A percentile compares a stretch with the other conserved stretches of the same genome.
Evolutionary conservation across 2,888 invertebrate species (phyloP).

Genomic region (Augochlorella aurata): DNA sequence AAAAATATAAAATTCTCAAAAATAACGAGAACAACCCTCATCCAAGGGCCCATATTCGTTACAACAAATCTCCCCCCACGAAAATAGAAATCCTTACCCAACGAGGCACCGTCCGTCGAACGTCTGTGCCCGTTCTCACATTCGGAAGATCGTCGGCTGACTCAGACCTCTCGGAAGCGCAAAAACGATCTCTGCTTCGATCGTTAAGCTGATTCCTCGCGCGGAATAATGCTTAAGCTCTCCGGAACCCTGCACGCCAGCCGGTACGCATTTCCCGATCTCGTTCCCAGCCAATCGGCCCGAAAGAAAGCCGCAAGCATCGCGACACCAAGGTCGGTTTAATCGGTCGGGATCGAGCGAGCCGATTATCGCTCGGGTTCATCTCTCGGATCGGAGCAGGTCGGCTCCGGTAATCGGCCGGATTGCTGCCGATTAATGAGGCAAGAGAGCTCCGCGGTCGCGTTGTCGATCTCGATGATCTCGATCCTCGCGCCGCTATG

Average conservation of each 20-base stretch:
- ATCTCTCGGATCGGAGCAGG: background rate
- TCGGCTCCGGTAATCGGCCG: constrained; percentile 42
- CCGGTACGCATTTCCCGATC: background rate
- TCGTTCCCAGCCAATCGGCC: background rate
- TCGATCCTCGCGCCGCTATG: too few relatives aligned
- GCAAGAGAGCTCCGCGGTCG: background rate
- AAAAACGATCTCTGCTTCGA: background rate
- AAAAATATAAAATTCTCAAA: too few relatives aligned
- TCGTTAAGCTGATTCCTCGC: background rate
- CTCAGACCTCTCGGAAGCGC: too few relatives aligned
- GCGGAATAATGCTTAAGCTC: background rate
- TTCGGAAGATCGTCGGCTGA: too few relatives aligned
- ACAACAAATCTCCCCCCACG: too few relatives aligned
- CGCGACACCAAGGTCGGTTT: constrained; percentile 36
- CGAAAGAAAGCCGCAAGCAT: constrained; percentile 1
- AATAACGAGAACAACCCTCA: too few relatives aligned
- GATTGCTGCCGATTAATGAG: constrained; percentile 16
- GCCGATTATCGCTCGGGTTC: constrained; percentile 19
- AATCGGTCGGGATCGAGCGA: constrained; percentile 23
- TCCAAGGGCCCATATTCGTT: too few relatives aligned
- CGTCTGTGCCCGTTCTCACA: too few relatives aligned
- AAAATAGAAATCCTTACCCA: too few relatives aligned
- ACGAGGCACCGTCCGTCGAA: too few relatives aligned
- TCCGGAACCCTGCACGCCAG: background rate
- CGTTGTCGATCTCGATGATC: background rate